phyloP scores from a whole-genome alignment of 2,888 invertebrate species.

The Invenusta paracnida region DNA sequence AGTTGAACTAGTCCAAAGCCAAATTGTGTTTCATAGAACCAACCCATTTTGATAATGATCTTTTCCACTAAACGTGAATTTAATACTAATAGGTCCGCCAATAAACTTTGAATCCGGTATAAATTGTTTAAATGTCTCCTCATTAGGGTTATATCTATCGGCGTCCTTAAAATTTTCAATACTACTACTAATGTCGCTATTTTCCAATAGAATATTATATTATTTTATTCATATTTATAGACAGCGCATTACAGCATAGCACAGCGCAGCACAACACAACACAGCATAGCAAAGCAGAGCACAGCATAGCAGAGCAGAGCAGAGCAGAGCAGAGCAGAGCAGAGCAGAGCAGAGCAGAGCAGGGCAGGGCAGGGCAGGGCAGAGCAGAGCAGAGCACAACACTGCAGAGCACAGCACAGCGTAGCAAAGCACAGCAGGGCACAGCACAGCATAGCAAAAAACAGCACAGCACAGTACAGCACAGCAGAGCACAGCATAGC shows the following conservation, averaged over 20 bases:
- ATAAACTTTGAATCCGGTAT: too few species aligned
- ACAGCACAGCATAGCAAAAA: not conserved
- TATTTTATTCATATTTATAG: not conserved
- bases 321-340: not conserved
- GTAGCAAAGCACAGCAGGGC: not conserved
- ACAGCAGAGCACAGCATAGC: not conserved
- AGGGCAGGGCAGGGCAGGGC: not conserved
- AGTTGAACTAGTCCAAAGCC: too few species aligned
- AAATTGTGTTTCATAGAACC: too few species aligned
- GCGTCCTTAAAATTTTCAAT: too few species aligned
- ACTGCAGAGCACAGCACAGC: not conserved
- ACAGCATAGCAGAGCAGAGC: not conserved
- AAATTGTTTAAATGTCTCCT: too few species aligned
- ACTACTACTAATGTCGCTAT: too few species aligned
- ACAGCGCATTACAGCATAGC: not conserved
- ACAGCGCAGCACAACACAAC: not conserved
- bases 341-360: not conserved
- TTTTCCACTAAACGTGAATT: too few species aligned
- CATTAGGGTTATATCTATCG: too few species aligned
- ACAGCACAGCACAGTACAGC: not conserved
- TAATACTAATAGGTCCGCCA: too few species aligned
- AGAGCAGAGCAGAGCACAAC: not conserved
- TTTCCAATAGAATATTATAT: too few species aligned
- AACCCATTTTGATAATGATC: too few species aligned
- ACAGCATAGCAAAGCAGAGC: not conserved